Evolutionary conservation across 1,140 invertebrate genomes (phyloP), one percentile per base, ranked within the genome.

Genomic region (Nephila pilipes): DNA sequence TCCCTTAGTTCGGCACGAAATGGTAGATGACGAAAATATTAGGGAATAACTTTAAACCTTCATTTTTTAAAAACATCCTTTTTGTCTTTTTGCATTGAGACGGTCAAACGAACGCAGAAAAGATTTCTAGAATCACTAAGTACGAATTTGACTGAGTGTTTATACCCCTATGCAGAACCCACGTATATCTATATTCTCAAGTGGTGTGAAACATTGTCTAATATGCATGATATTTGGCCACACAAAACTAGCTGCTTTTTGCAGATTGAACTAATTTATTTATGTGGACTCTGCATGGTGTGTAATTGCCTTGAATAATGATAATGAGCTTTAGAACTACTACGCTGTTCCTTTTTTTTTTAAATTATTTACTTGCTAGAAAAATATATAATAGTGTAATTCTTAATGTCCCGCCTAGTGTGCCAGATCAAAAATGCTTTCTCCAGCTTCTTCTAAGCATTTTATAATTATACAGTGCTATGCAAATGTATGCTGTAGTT

Each of bases 311-410:
- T 87, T 90, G 88, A 90, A 80, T 36, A 79, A n/a, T 58, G 55
- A 58, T 79, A 58, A 91, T 63, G 89, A 91, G 89, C 89, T 91
- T 91, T 91, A 91, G 89, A 63, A 65, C 32, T 91, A 54, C 81
- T 83, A 57, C n/a, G n/a, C 54, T 83, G 14, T 57, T 83, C 81
- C 81, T 57, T 83, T 83, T 54, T n/a, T n/a, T 83, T 83, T 83
- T n/a, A 79, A 36, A 57, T 87, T 46, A 81, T 81, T 81, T 60
- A 58, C 55, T 87, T 60, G 55, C 58, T 87, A 87, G 85, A 22
- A 55, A 60, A 38, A 83, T 83, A 46, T 46, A 91, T 54, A 83
- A 81, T 91, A 91, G 89, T 57, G 63, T 60, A 83, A 57, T 29
- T 87, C 46, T 83, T 22, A 38, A 25, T 63, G 58, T 63, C 89